These are phyloP conservation scores for Pardosa pseudoannulata DNA, from an alignment of 2,888 invertebrate genomes.

Conservation along the genomic window DNA sequence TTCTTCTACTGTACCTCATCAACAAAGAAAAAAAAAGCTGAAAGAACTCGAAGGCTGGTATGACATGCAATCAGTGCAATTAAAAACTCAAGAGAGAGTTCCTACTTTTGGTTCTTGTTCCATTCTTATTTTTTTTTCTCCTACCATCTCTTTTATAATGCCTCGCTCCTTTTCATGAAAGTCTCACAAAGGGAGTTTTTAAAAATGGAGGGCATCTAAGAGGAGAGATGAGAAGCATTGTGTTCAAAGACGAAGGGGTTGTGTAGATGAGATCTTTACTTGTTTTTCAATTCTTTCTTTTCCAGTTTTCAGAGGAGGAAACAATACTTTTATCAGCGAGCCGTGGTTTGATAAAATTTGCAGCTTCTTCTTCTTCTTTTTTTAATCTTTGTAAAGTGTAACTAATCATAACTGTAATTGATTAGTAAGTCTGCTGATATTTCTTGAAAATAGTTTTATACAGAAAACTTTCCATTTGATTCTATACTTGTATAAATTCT, in stretches of 20 bases:
- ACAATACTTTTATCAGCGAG: not conserved
- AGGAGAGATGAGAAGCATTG: not conserved
- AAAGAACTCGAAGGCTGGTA: not conserved
- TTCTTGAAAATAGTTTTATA: too few relatives aligned
- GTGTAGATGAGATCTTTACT: not conserved
- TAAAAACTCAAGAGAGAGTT: slow-evolving; percentile 4
- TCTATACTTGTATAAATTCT: too few relatives aligned
- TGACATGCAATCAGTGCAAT: slow-evolving; percentile 4
- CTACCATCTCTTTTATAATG: not conserved
- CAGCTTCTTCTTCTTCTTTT: too few relatives aligned
- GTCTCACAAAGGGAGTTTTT: slow-evolving; percentile 18
- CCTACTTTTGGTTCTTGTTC: too few relatives aligned
- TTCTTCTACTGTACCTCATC: too few relatives aligned
- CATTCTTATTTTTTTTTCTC: slow-evolving; percentile 17
- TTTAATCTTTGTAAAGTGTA: too few relatives aligned
- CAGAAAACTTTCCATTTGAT: too few relatives aligned
- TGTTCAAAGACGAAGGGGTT: not conserved
- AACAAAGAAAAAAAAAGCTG: not conserved
- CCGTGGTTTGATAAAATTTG: not conserved
- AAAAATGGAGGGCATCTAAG: not conserved
- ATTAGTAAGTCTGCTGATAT: too few relatives aligned
- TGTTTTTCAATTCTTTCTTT: not conserved
- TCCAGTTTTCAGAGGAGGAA: not conserved
- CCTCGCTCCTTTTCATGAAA: slow-evolving; percentile 25
- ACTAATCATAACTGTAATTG: too few relatives aligned